phyloP scores from a whole-genome alignment of 2,113 vertebrate genomes.

The Megaceryle torquata region DNA sequence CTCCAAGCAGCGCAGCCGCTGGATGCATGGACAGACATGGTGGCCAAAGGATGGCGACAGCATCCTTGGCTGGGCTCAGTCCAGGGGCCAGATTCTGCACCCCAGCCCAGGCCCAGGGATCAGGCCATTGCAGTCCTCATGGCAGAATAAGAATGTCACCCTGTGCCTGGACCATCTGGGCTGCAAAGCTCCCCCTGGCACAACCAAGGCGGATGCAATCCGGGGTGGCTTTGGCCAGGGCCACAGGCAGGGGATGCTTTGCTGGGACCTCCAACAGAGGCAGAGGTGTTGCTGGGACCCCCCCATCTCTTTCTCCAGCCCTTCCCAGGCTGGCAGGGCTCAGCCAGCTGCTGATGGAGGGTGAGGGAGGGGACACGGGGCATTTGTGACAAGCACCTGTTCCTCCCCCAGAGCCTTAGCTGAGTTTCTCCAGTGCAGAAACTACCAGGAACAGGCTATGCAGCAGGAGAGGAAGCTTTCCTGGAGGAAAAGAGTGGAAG shows the following conservation, averaged over 20 bases:
- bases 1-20: neutral
- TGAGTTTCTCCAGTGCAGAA: neutral
- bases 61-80: neutral
- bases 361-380: neutral
- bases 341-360: neutral
- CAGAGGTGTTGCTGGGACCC: neutral
- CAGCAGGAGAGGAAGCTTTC: neutral
- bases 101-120: neutral
- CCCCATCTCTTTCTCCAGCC: neutral
- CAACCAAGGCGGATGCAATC: neutral
- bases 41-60: neutral
- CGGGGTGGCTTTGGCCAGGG: neutral
- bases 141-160: neutral
- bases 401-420: neutral
- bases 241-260: neutral
- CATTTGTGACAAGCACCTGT: neutral
- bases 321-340: neutral
- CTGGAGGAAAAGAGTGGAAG: neutral
- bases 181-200: neutral
- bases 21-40: accelerated
- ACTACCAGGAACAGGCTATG: neutral
- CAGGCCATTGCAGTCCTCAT: neutral
- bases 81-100: neutral
- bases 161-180: neutral
- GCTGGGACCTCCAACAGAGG: neutral